Evolutionary conservation across 1,140 invertebrate species (phyloP), one percentile per base, ranked within the genome.

Genomic region (Drosophila kepulauana): DNA sequence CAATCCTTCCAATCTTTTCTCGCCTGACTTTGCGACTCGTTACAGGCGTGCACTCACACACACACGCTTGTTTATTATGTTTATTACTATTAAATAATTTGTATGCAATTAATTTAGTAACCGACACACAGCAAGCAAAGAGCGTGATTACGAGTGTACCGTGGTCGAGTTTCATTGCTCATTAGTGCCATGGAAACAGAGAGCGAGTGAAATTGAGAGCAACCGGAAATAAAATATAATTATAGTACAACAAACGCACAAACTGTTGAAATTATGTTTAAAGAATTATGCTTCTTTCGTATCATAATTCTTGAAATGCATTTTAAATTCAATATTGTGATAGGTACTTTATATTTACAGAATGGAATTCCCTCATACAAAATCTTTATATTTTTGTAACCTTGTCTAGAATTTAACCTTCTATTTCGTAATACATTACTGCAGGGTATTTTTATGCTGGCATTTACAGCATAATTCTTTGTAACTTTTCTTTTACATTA

Each of bases 81-180:
- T 88, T 89, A 88, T 88, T 88, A 89, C 84, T 88, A 87, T 88
- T 88, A 88, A 88, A 88, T 89, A 88, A 88, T 88, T 88, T 88
- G 85, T 88, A 88, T 88, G 84, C 85, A 88, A 88, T 88, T 88
- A 89, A 88, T 88, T 88, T 88, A 84, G 74, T 71, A 65, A 71
- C 65, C 68, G 41, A 59, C 67, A 71, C 67, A 20, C 7, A 64
- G 56, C 74, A 46, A 65, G 56, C 48, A 58, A 66, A 54, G 33
- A 67, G 52, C 59, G 70, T 85, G 82, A 82, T 79, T 86, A 73
- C 70, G 57, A 61, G 16, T 11, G 45, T 68, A 46, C 54, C 68
- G 56, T 69, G 65, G 62, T 56, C 79, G 51, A 73, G 68, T 79
- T 87, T 73, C 68, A 65, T 71, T 87, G 64, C 77, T 88, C 79